A percentile compares a stretch with the other conserved stretches of the same genome.
Conservation (phyloP, 1,140 invertebrate genomes). For the Drosophila serrata region DNA sequence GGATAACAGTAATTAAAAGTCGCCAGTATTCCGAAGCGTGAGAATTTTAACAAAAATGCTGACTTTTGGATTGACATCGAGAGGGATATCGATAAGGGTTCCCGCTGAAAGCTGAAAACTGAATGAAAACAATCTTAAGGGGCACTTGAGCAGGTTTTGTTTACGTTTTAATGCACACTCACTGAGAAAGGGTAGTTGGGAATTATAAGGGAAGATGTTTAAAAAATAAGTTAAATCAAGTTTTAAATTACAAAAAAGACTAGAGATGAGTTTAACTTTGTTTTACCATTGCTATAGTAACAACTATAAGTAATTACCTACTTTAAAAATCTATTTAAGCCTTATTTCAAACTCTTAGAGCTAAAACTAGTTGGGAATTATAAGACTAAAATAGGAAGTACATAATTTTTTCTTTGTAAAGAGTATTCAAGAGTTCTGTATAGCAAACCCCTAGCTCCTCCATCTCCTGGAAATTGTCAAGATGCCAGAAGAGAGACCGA, state of each 20-base stretch:
- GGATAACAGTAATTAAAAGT: slow-evolving; percentile 77
- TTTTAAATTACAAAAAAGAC: too few species aligned
- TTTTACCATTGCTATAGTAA: not conserved
- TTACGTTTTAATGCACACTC: slow-evolving; percentile 26
- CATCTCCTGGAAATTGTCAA: slow-evolving; percentile 36
- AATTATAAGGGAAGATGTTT: not conserved
- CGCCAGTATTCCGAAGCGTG: slow-evolving; percentile 69
- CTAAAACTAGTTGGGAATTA: not conserved
- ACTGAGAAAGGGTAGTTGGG: not conserved
- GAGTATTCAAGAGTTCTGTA: not conserved
- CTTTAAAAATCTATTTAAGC: too few species aligned
- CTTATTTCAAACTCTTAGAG: fast-evolving
- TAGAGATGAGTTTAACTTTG: not conserved
- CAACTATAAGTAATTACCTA: not conserved
- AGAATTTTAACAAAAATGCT: slow-evolving; percentile 75
- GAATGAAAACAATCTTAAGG: slow-evolving; percentile 26
- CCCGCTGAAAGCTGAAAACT: slow-evolving; percentile 4
- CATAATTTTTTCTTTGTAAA: not conserved
- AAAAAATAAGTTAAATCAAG: fast-evolving
- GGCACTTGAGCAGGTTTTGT: slow-evolving; percentile 1
- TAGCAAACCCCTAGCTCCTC: not conserved
- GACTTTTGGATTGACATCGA: slow-evolving; percentile 25
- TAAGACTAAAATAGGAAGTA: not conserved
- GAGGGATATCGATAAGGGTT: slow-evolving; percentile 26
- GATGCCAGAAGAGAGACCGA: slow-evolving; percentile 31